These are phyloP conservation scores for Philotrypesis tridentata DNA, from an alignment of 1,140 invertebrate species.

Conservation along the genomic window DNA sequence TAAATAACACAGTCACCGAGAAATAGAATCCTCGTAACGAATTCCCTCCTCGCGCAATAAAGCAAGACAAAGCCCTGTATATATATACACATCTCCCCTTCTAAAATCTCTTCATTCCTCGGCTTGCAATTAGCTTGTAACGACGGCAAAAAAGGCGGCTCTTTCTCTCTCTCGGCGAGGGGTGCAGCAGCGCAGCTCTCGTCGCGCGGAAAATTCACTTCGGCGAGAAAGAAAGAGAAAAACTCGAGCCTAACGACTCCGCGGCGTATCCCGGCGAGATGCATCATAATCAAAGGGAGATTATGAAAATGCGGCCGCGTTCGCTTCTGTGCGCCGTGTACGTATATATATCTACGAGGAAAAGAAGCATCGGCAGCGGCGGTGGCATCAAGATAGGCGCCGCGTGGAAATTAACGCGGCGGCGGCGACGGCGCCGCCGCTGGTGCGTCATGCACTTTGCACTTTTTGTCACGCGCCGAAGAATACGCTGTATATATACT, in stretches of 20 bases:
- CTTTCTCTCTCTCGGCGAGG: too few relatives aligned
- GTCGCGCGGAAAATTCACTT: conserved; percentile 21
- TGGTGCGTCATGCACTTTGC: conserved; percentile 16
- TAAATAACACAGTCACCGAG: too few relatives aligned
- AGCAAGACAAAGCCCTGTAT: too few relatives aligned
- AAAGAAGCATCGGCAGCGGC: neutral
- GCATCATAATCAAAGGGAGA: conserved; percentile 37
- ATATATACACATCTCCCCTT: too few relatives aligned
- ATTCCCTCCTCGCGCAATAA: too few relatives aligned
- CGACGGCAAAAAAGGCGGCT: too few relatives aligned
- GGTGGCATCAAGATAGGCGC: conserved; percentile 5
- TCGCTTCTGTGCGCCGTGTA: neutral
- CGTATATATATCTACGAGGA: too few relatives aligned
- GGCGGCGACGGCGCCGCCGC: neutral
- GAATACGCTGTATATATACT: neutral
- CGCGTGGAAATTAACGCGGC: conserved; percentile 28
- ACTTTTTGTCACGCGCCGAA: conserved; percentile 19
- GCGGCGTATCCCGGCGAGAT: conserved; percentile 17
- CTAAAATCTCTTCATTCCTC: too few relatives aligned
- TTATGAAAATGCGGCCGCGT: conserved; percentile 47
- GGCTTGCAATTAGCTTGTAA: too few relatives aligned
- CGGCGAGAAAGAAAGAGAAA: neutral
- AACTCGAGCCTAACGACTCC: neutral
- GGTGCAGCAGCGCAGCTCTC: too few relatives aligned
- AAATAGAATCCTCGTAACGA: too few relatives aligned